A percentile compares a stretch with the other conserved stretches of the same genome.
These are phyloP conservation scores for Cephus nigrinus DNA, from an alignment of 2,888 invertebrate species.

Conservation along the genomic window DNA sequence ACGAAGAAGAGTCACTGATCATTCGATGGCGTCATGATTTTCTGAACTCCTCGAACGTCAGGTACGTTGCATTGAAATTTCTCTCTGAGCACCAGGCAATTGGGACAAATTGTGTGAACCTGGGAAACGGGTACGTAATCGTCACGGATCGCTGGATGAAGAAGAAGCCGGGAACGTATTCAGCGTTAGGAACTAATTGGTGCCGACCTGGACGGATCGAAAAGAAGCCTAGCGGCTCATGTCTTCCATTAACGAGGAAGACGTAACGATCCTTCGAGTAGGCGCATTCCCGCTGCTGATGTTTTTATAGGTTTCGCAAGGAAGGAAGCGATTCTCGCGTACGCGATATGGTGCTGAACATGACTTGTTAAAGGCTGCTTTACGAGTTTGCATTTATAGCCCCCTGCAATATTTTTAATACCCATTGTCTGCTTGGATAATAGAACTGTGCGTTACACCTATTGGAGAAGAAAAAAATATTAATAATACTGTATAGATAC, in stretches of 20 bases:
- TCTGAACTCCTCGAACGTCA: neutral
- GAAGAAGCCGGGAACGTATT: constrained; percentile 28
- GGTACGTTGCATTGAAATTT: neutral
- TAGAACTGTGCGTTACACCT: neutral
- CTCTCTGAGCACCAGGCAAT: neutral
- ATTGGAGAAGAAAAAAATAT: neutral
- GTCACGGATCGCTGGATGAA: constrained; percentile 20
- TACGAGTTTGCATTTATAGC: constrained; percentile 23
- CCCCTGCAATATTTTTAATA: constrained; percentile 4
- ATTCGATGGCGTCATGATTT: neutral
- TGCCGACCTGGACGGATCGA: constrained; percentile 40
- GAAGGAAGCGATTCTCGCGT: constrained; percentile 40
- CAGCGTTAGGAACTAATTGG: constrained; percentile 50
- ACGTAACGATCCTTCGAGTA: constrained; percentile 43
- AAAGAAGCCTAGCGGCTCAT: constrained; percentile 40
- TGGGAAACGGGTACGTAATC: neutral
- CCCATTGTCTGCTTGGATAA: constrained; percentile 5
- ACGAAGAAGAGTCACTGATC: neutral
- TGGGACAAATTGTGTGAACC: neutral
- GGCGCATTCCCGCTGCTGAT: constrained; percentile 33
- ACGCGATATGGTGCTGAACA: constrained; percentile 39
- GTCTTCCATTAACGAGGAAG: constrained; percentile 47
- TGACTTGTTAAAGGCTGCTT: constrained; percentile 40
- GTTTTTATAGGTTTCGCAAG: constrained; percentile 46
- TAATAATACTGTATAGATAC: neutral